Percentiles rank a stretch among this genome's conserved stretches.
Evolutionary conservation across 2,113 vertebrate species (phyloP).

Genomic region (Galemys pyrenaicus): DNA sequence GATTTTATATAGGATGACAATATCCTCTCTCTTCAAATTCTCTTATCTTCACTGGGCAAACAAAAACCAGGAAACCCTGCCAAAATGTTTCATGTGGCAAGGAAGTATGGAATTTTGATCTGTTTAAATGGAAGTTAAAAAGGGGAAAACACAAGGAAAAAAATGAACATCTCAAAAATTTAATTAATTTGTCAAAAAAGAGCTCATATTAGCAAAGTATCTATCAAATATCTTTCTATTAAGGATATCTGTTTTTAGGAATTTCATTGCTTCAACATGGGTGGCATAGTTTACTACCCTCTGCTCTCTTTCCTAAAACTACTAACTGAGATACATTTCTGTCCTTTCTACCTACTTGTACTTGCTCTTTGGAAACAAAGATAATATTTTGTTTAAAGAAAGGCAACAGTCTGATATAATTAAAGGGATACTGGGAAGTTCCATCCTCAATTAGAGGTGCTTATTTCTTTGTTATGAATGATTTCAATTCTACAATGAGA

Average conservation of each 20-base stretch:
- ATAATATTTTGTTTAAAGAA: not conserved
- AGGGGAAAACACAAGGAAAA: not conserved
- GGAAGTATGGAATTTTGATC: not conserved
- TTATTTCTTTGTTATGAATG: not conserved
- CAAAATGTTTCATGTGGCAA: not conserved
- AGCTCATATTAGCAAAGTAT: not conserved
- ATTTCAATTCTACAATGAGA: not conserved
- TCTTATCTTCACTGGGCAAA: constrained; percentile 13
- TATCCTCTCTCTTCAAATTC: constrained; percentile 48
- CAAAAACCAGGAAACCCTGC: constrained; percentile 43
- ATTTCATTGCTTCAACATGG: not conserved
- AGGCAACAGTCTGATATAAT: not conserved
- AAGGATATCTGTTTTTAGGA: not conserved
- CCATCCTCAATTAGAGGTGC: not conserved
- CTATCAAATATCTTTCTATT: not conserved
- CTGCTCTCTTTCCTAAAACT: not conserved
- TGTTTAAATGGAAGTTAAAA: not conserved
- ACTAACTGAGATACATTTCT: not conserved
- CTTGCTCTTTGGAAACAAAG: not conserved
- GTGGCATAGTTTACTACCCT: not conserved
- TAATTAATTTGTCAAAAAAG: not conserved
- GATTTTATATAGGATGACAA: not conserved
- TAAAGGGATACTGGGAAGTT: not conserved
- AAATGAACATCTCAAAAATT: constrained; percentile 1
- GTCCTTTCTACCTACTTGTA: not conserved